Evolutionary conservation across 2,113 vertebrate genomes (phyloP), one percentile per base, ranked within the genome.

Genomic region (Antennarius striatus): DNA sequence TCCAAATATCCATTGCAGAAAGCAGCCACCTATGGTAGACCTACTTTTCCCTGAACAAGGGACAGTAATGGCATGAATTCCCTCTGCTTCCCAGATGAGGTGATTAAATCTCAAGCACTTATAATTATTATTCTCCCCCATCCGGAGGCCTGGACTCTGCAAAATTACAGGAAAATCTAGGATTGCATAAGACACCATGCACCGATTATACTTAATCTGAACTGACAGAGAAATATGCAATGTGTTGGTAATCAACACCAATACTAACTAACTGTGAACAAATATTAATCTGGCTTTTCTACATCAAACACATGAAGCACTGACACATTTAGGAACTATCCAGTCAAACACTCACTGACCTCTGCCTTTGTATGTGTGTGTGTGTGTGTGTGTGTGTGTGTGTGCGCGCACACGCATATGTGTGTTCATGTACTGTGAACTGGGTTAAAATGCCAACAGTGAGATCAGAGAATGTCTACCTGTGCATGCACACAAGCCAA

Each of bases 1-100:
- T 85, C 82, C 76, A 77, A 86, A 90, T 89, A 89, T 90, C 84
- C 87, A 85, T 90, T 82, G 82, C 88, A 86, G 84, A 76, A 85
- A 81, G 72, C 53, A 36, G 67, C 82, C 73, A 69, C 82, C 84
- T 79, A 79, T 80, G 63, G 83, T 60, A 29, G 70, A 17, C 45
- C 75, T 73, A 51, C 74, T 72, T 56, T 40, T 66, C 71, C 62
- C 58, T 39, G 52, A 79, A 74, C 53, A 52, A 46, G 48, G 77
- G 53, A 43, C 63, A 73, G 58, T 45, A 45, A 79, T 50, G 58
- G 61, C 59, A 75, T 48, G 59, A 60, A 71, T 72, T 84, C 81
- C 73, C 83, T 49, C 54, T 30, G 64, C 79, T 82, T 81, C 66
- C 60, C 50, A 73, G 75, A 81, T 28, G 29, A 77, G 48, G 72